phyloP scores from a whole-genome alignment of 2,797 vertebrate species.

The Pseudotriccus pelzelni region DNA sequence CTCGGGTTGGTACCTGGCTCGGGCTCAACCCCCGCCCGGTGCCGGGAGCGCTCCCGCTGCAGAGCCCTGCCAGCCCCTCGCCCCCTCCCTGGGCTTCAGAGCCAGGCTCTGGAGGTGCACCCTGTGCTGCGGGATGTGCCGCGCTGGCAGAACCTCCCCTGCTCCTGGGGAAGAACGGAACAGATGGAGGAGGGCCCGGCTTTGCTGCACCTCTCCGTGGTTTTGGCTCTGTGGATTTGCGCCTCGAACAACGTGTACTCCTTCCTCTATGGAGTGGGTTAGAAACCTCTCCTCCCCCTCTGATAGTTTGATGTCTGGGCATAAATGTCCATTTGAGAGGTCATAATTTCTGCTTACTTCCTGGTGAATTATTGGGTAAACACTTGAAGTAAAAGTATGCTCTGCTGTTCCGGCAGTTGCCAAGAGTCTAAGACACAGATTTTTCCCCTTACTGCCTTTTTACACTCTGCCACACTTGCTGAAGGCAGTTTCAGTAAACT shows the following conservation, averaged over 20 bases:
- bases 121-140: neutral
- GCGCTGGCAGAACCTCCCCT: neutral
- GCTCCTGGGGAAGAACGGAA: neutral
- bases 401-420: neutral
- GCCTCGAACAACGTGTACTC: neutral
- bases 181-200: neutral
- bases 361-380: neutral
- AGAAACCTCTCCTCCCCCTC: neutral
- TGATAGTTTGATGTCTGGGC: neutral
- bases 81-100: neutral
- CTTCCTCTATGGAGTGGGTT: neutral
- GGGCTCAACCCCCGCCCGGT: neutral
- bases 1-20: neutral
- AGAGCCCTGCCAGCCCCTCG: neutral
- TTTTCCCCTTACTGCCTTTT: neutral
- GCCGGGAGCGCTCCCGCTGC: fast-evolving
- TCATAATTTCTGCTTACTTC: neutral
- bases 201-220: fast-evolving
- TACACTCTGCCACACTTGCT: neutral
- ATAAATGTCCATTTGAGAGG: neutral
- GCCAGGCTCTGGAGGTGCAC: neutral
- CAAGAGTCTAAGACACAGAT: neutral
- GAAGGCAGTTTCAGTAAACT: neutral
- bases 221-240: neutral
- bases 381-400: neutral